Evolutionary conservation across 2,113 vertebrate genomes (phyloP), one percentile per base, ranked within the genome.

Genomic region (Dasyornis broadbenti): DNA sequence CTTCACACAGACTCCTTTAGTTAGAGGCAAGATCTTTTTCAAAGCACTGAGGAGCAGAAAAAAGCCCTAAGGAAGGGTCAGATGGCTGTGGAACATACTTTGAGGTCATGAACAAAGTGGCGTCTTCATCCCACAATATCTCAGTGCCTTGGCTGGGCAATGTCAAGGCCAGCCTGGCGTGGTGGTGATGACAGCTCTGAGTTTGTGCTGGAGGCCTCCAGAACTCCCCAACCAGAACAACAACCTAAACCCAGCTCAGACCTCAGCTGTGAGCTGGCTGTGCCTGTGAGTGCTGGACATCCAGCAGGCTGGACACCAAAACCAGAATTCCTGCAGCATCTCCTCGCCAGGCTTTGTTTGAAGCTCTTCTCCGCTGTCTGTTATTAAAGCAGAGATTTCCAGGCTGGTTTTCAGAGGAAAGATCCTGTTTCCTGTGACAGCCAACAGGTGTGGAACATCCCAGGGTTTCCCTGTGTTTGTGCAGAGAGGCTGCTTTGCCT

Each of bases 401-500:
- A 90, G 45, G 15, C 33, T 0, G 2, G 10, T 50, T 60, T 79
- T 50, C 2, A 2, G 84, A 86, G 56, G 19, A 50, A 82, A 44
- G 11, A 10, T 2, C 19, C 56, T n/a, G 30, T 39, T 86, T 82
- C 33, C 16, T 54, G 52, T 37, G 61, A 11, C 27, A 59, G 11
- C 3, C 64, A 24, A 1, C 1, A 3, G 22, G 1, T 57, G n/a
- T 33, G 7, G 6, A 37, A 33, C n/a, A 69, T 28, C 64, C 49
- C 40, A 50, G 35, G 50, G 11, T 33, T 54, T 85, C 79, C 50
- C 37, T 44, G 8, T 27, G 18, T 35, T 39, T 49, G n/a, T 78
- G 65, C 59, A 27, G 69, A 39, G 60, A 56, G 54, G 39, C 59
- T 82, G 40, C 40, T 65, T 60, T 3, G 2, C 30, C 35, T 66